phyloP scores from a whole-genome alignment of 2,888 invertebrate genomes.

The Julus scandinavius region DNA sequence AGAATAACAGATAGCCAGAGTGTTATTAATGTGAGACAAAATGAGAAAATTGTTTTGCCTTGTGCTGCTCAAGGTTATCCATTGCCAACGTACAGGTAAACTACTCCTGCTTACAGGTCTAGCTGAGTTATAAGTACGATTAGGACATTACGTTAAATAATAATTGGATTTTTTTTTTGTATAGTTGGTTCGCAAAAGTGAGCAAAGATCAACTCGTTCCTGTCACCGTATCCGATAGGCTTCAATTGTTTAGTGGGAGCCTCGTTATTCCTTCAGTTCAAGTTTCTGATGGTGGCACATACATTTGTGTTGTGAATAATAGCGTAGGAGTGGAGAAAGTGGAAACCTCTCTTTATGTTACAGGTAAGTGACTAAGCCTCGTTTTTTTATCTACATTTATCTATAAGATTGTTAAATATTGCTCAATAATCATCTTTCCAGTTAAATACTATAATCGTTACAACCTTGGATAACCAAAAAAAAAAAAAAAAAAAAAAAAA shows the following conservation, averaged over 20 bases:
- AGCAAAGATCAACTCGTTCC: slow-evolving; percentile 53
- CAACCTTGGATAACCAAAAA: background rate
- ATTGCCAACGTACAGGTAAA: slow-evolving; percentile 80
- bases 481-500: too few relatives aligned
- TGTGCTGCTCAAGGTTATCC: slow-evolving; percentile 85
- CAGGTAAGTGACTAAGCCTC: slow-evolving; percentile 67
- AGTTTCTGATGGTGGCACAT: slow-evolving; percentile 84
- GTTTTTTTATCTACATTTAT: background rate
- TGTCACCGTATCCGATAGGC: slow-evolving; percentile 44
- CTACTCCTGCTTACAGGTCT: background rate
- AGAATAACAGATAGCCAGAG: slow-evolving; percentile 77
- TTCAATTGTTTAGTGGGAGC: slow-evolving; percentile 53
- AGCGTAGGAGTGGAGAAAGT: slow-evolving; percentile 91
- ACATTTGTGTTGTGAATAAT: slow-evolving; percentile 93
- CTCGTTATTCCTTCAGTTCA: slow-evolving; percentile 52
- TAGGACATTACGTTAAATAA: background rate
- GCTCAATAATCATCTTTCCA: too few relatives aligned
- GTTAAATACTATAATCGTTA: too few relatives aligned
- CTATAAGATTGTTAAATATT: slow-evolving; percentile 2
- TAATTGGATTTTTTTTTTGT: too few relatives aligned
- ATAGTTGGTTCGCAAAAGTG: slow-evolving; percentile 54
- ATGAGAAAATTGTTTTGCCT: slow-evolving; percentile 78
- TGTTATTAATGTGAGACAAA: slow-evolving; percentile 77
- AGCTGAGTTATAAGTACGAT: background rate
- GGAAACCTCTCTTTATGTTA: slow-evolving; percentile 90